phyloP scores from a whole-genome alignment of 2,888 invertebrate genomes.

The Chalcis sispes region DNA sequence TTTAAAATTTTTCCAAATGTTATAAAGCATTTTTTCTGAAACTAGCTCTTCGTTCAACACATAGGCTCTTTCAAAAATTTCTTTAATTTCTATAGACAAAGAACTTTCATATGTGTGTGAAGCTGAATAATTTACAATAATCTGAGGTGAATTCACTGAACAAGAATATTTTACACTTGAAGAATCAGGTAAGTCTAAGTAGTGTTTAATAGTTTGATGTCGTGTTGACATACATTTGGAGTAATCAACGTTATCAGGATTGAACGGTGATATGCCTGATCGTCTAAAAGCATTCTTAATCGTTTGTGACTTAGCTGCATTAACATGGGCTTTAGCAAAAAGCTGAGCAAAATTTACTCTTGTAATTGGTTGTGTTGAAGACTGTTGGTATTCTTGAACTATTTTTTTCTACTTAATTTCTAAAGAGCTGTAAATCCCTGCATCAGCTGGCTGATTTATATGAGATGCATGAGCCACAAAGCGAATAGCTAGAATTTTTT shows the following conservation, averaged over 20 bases:
- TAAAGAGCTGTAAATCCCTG: constrained; percentile 64
- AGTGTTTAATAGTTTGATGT: no score
- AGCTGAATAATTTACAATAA: neutral
- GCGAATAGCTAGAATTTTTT: constrained; percentile 63
- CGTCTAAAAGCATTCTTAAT: constrained; percentile 58
- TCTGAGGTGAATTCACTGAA: neutral
- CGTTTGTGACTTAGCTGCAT: constrained; percentile 25
- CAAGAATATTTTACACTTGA: no score
- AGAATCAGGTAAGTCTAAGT: no score
- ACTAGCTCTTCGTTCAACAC: neutral
- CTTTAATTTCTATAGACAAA: neutral
- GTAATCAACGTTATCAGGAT: constrained; percentile 59
- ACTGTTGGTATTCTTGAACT: constrained; percentile 59
- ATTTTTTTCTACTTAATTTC: constrained; percentile 65
- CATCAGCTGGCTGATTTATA: constrained; percentile 64
- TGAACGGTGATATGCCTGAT: constrained; percentile 61
- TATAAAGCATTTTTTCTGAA: neutral
- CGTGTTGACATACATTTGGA: constrained; percentile 57
- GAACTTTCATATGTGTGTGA: neutral
- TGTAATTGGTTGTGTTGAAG: constrained; percentile 61
- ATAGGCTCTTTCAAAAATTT: neutral
- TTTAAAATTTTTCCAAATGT: constrained; percentile 1
- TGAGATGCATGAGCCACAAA: constrained; percentile 59
- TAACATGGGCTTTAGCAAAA: constrained; percentile 57
- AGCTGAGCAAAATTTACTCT: constrained; percentile 64